Base-by-base conservation (phyloP, 2,113 vertebrate species). In the Globicephala melas region DNA sequence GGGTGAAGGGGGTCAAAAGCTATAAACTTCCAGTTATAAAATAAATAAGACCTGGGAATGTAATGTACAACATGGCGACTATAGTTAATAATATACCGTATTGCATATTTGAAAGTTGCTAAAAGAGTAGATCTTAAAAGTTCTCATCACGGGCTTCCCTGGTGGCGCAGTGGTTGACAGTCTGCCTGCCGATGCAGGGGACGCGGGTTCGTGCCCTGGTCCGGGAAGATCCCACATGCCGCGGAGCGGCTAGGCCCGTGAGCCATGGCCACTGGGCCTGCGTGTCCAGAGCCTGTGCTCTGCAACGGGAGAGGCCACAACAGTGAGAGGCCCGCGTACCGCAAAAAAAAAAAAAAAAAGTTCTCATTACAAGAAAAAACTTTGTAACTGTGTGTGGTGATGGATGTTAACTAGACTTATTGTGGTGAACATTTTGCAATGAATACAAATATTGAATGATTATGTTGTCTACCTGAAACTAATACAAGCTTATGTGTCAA, bases 171-270 rank as follows among this genome's bases (percentile, higher is more conserved):
- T 44, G 44, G 44, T 10, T 44, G 44, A 10, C 2, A 10, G 44
- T 44, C 44, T 8, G 44, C 44, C 44, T 44, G 44, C 44, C 44
- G 44, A 44, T 44, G 44, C 44, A 44, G 44, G 44, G 44, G 44
- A 44, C 8, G 10, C 9, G 44, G 44, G 44, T 2, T 44, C 44
- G 44, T 44, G 44, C 44, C 44, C 44, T 0, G 44, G 44, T 44
- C 44, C 8, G 44, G 44, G 44, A 44, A 10, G 44, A 44, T 44
- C 7, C 44, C 44, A 44, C 44, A 44, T 44, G 44, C 44, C 44
- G 44, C 44, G 2, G 44, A 44, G 44, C 0, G 44, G 0, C 44
- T 9, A 9, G 2, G 2, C 9, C 44, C 44, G 44, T 44, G 44
- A 44, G 44, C 44, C 44, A 44, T 44, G 44, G 44, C 44, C 2